Conservation (phyloP, 2,113 vertebrate species). For the Terrapene triunguis region DNA sequence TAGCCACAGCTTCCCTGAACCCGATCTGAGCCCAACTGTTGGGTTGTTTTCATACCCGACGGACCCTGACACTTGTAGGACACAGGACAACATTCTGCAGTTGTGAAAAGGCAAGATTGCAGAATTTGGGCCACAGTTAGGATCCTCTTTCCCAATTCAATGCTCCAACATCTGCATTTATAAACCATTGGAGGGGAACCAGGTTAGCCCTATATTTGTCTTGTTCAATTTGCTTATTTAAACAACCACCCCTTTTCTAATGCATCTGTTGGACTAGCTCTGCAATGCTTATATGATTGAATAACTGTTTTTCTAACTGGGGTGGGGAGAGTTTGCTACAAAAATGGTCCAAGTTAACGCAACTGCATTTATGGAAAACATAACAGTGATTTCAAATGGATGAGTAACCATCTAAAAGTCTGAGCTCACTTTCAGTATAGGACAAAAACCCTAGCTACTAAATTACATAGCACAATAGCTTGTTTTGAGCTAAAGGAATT, state of each 20-base stretch:
- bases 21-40: too few species aligned
- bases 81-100: not conserved
- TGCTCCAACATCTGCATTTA: constrained; percentile 9
- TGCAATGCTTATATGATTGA: not conserved
- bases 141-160: constrained; percentile 5
- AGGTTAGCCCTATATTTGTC: constrained; percentile 58
- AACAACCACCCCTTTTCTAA: constrained; percentile 35
- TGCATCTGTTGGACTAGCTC: constrained; percentile 20
- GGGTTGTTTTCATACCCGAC: too few species aligned
- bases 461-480: not conserved
- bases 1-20: too few species aligned
- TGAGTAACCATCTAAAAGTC: not conserved
- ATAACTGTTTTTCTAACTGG: not conserved
- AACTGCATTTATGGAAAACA: not conserved
- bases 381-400: not conserved
- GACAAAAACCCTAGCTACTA: not conserved
- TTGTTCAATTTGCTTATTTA: constrained; percentile 52
- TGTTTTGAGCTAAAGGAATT: not conserved
- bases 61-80: too few species aligned
- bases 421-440: not conserved
- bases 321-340: not conserved
- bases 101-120: not conserved
- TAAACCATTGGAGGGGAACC: constrained; percentile 46
- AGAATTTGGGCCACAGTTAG: not conserved
- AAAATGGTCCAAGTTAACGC: constrained; percentile 4